Base-by-base conservation (phyloP, 2,888 invertebrate genomes). In the Xestia c-nigrum region DNA sequence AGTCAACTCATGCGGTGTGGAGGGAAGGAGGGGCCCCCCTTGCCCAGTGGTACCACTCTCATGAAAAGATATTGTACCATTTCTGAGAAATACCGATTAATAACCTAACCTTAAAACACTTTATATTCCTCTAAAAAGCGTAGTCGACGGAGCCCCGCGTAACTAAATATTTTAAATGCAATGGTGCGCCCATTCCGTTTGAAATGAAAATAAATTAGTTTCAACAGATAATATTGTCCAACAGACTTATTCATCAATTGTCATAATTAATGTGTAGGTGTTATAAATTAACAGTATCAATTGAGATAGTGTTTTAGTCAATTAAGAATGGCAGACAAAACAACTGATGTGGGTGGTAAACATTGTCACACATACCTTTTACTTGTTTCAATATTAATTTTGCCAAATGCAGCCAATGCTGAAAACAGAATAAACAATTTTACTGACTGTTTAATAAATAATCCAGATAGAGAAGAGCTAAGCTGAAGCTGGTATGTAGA, bases 391-490 rank as follows among this genome's bases (percentile, higher is more conserved):
- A 96, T 93, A 99, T 98, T 87, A 98, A 98, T 96, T 99, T 99
- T 80, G 98, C 98, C 94, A 99, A 97, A 96, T 99, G 99, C 92
- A 99, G 96, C 99, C 99, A 99, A 96, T 99, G 99, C 99, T 99
- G 97, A 90, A 97, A 98, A 92, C 72, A 75, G 78, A 73, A 72
- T 24, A 50, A n/a, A 66, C 24, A 69, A 65, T 21, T 3, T 59
- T 14, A 74, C 21, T 38, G n/a, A 40, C 3, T 71, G 40, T 63
- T 63, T 47, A 38, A 47, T 57, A 47, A 71, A 52, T 7, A 21
- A 57, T 4, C 14, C 14, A 10, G 31, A 9, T 46, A n/a, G n/a
- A n/a, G n/a, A n/a, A n/a, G n/a, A n/a, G n/a, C n/a, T n/a, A n/a
- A n/a, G n/a, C n/a, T n/a, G n/a, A n/a, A n/a, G n/a, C n/a, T n/a